A percentile compares a stretch with the other conserved stretches of the same genome.
Conservation (phyloP, 2,888 invertebrate genomes). For the Drosophila siamana region DNA sequence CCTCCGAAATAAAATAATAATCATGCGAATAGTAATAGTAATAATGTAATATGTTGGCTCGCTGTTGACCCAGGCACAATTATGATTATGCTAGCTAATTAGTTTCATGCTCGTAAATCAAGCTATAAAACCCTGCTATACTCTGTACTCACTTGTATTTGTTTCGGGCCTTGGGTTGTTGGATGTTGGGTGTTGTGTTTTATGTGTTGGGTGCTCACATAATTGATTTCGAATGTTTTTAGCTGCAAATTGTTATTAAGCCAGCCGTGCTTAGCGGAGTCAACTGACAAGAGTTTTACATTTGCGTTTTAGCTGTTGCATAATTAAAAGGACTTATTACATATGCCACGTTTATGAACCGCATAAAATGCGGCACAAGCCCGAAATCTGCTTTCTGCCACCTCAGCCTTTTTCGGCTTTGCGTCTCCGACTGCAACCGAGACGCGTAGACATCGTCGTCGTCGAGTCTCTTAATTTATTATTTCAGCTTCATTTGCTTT, state of each 20-base stretch:
- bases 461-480: constrained; percentile 69
- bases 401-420: constrained; percentile 53
- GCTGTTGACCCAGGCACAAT: constrained; percentile 38
- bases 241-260: constrained; percentile 58
- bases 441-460: constrained; percentile 34
- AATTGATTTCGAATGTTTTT: constrained; percentile 77
- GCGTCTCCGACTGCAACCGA: constrained; percentile 41
- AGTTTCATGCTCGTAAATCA: constrained; percentile 73
- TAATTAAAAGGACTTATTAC: constrained; percentile 69
- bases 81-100: constrained; percentile 65
- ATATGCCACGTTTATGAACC: constrained; percentile 36
- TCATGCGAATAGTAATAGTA: constrained; percentile 24
- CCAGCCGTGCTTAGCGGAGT: constrained; percentile 18
- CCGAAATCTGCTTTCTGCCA: constrained; percentile 3
- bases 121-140: constrained; percentile 68
- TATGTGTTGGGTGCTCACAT: constrained; percentile 16
- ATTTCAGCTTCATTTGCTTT: constrained; percentile 69
- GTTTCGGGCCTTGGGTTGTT: too few species aligned
- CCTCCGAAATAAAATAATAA: constrained; percentile 44
- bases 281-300: constrained; percentile 72
- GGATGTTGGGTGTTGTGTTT: too few species aligned
- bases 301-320: constrained; percentile 58
- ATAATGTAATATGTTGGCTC: constrained; percentile 20
- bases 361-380: constrained; percentile 46
- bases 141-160: background rate